These are phyloP conservation scores for Hermodice carunculata DNA, from an alignment of 2,888 invertebrate species.

Conservation along the genomic window DNA sequence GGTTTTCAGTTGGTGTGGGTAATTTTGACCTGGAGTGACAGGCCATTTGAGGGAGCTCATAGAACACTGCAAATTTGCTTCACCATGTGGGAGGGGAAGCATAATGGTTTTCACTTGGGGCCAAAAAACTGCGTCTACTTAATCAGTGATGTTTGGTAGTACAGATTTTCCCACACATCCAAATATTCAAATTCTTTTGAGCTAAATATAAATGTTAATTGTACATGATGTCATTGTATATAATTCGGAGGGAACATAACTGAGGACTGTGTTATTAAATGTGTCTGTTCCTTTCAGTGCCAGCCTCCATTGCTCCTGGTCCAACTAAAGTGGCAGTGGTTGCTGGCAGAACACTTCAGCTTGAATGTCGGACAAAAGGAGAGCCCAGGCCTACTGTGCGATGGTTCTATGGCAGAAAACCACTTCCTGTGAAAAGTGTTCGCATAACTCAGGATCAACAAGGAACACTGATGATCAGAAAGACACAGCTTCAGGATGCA, in stretches of 20 bases:
- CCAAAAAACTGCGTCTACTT: no score
- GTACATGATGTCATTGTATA: neutral
- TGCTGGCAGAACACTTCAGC: constrained; percentile 53
- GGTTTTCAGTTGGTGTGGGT: no score
- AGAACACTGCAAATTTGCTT: no score
- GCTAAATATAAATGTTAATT: neutral
- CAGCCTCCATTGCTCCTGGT: constrained; percentile 54
- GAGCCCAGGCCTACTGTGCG: constrained; percentile 52
- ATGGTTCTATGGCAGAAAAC: constrained; percentile 51
- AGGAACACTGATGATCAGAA: constrained; percentile 79
- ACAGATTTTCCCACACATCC: no score
- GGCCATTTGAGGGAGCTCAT: no score
- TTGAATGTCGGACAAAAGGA: constrained; percentile 62
- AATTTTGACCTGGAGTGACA: no score
- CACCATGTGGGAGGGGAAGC: no score
- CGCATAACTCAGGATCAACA: constrained; percentile 67
- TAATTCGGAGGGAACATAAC: no score
- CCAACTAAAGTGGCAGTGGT: constrained; percentile 52
- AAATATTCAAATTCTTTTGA: no score
- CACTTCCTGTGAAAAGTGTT: constrained; percentile 27
- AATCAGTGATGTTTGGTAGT: no score
- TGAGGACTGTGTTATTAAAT: neutral
- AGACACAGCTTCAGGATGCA: constrained; percentile 78
- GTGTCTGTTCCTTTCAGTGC: constrained; percentile 44
- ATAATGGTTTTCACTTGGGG: no score